Conservation (phyloP, 2,113 vertebrate species). For the Neodon shergylaensis region DNA sequence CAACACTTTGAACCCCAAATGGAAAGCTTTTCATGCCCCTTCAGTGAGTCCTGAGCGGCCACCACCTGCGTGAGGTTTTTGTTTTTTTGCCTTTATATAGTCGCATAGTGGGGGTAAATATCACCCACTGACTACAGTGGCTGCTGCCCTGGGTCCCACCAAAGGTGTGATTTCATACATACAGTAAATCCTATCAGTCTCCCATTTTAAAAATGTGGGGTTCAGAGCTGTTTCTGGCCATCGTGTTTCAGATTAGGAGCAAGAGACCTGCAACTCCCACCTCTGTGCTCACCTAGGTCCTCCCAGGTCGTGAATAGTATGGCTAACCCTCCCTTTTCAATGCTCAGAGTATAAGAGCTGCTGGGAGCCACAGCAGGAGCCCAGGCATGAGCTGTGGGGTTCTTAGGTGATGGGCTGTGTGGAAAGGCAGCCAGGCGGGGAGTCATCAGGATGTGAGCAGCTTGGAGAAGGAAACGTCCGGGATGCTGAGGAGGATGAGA, state of each 20-base stretch:
- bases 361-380: neutral
- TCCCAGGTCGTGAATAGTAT: neutral
- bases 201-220: neutral
- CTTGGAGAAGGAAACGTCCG: neutral
- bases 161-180: neutral
- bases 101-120: neutral
- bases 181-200: neutral
- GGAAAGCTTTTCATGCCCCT: neutral
- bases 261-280: neutral
- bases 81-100: neutral
- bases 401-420: too few relatives aligned
- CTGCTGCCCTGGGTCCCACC: neutral
- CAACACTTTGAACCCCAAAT: neutral
- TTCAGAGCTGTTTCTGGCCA: neutral
- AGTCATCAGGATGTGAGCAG: neutral
- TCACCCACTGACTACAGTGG: neutral
- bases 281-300: neutral
- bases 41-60: neutral
- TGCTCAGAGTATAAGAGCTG: neutral
- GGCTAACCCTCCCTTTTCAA: neutral
- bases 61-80: neutral
- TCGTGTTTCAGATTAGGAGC: neutral
- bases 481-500: neutral
- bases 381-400: neutral
- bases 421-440: neutral